phyloP scores from a whole-genome alignment of 2,888 invertebrate genomes.

The Minunthozetes semirufus region DNA sequence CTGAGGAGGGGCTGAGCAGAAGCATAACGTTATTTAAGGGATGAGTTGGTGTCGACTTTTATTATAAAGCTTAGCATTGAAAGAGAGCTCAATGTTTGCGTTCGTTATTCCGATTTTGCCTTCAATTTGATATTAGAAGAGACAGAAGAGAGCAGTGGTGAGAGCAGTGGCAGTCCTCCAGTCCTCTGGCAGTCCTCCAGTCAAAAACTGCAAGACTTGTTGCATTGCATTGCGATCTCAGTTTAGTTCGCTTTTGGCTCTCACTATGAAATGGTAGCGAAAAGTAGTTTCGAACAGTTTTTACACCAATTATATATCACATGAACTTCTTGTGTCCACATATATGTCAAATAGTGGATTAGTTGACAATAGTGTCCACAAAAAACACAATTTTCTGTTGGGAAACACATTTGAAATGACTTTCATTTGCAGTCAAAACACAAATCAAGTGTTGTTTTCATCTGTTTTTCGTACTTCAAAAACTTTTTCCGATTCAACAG shows the following conservation, averaged over 20 bases:
- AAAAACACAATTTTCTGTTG: neutral
- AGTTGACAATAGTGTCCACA: no score
- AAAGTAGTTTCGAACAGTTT: neutral
- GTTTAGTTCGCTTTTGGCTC: neutral
- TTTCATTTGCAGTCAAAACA: no score
- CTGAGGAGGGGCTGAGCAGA: neutral
- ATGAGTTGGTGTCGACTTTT: neutral
- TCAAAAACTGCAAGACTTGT: neutral
- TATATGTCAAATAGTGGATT: no score
- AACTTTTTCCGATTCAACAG: neutral
- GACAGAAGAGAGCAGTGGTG: neutral
- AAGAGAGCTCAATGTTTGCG: neutral
- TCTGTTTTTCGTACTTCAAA: neutral
- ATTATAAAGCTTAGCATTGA: neutral
- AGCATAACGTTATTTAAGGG: neutral
- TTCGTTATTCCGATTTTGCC: neutral
- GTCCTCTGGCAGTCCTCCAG: neutral
- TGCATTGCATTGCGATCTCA: neutral
- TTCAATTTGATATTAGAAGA: neutral
- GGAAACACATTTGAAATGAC: neutral
- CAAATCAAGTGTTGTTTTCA: no score
- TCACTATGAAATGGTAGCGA: neutral
- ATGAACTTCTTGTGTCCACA: no score
- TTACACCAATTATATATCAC: neutral
- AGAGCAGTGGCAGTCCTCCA: neutral